Conservation (phyloP, 2,113 vertebrate species). For the Scytalopus superciliaris region DNA sequence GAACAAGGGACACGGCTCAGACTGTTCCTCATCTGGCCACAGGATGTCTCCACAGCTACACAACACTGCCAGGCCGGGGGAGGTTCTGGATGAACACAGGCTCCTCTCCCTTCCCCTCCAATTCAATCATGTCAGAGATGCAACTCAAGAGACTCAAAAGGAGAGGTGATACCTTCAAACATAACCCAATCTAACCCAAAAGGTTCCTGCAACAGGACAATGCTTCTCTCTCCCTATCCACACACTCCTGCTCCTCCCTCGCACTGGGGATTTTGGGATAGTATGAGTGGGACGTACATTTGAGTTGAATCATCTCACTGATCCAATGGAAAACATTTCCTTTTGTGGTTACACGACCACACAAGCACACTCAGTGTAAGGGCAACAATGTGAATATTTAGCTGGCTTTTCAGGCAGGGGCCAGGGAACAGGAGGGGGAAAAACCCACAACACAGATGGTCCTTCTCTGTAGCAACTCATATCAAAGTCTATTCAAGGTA, state of each 20-base stretch:
- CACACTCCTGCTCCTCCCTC: fast-evolving
- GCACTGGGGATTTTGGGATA: background rate
- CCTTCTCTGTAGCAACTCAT: background rate
- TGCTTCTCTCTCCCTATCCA: background rate
- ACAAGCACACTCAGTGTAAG: background rate
- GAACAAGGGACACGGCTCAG: background rate
- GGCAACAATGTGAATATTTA: background rate
- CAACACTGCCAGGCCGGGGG: background rate
- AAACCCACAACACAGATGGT: background rate
- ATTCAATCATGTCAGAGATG: background rate
- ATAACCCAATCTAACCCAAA: background rate
- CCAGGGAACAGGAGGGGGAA: background rate
- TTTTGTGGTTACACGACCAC: background rate
- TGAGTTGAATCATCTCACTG: constrained; percentile 31
- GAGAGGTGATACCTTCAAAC: fast-evolving
- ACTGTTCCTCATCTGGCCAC: constrained; percentile 20
- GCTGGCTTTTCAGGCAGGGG: background rate
- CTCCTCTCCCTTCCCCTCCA: background rate
- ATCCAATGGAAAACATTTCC: constrained; percentile 8
- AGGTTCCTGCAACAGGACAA: background rate
- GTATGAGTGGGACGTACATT: background rate
- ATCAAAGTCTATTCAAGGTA: background rate
- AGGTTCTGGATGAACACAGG: background rate
- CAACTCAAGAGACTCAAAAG: background rate
- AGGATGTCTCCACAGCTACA: constrained; percentile 19